Evolutionary conservation across 2,797 vertebrate genomes (phyloP), one percentile per base, ranked within the genome.

Genomic region (Coilia nasus): DNA sequence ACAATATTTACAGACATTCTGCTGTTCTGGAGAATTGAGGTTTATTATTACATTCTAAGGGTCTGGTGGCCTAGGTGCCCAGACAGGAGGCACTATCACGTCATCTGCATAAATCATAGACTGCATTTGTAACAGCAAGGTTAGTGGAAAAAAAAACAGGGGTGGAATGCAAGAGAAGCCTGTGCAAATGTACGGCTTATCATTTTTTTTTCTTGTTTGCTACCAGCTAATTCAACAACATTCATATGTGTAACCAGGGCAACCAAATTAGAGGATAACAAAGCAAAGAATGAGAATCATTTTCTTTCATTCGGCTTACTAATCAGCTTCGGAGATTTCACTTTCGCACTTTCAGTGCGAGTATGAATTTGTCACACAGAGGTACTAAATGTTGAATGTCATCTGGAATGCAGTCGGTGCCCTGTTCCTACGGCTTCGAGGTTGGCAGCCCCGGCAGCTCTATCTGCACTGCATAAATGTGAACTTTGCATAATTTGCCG

Each of bases 1-100:
- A 94, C 91, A 94, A 94, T 94, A 94, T 94, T 95, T 95, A 95
- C 93, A 93, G 91, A 93, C 89, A 89, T 92, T 92, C 92, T 91
- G 91, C 90, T 91, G 93, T 93, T 91, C 59, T 64, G 71, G 91
- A 85, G 46, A 91, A 89, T 90, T 11, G 47, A 90, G 89, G 89
- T 89, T 90, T 92, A 89, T 91, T 91, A 91, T 91, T 90, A 90
- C 90, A 90, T 92, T 92, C 91, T 90, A 84, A 85, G 88, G 91
- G 87, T 88, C 87, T 87, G 85, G 89, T 92, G 92, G 91, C 91
- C 90, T 78, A 83, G 28, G 57, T 85, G 87, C 81, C 87, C 88
- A 87, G 88, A 89, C 88, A 84, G 84, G 88, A 78, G 83, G 87
- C 46, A 46, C 67, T 88, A 90, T 90, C 89, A 88, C 88, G 90